These are phyloP conservation scores for Coboldia fuscipes DNA, from an alignment of 1,140 invertebrate species.

Conservation along the genomic window DNA sequence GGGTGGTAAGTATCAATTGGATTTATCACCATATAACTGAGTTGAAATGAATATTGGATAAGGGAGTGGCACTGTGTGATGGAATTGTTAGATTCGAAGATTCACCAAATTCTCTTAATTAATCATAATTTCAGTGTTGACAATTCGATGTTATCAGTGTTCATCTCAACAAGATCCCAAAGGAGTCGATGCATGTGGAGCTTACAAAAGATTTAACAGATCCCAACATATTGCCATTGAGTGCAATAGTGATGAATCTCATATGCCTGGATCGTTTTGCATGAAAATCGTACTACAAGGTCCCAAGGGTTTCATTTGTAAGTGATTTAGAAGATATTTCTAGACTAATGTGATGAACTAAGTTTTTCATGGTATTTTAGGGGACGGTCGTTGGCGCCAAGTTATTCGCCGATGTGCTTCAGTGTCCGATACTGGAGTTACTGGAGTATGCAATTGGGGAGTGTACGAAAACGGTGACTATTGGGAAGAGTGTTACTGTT, in stretches of 20 bases:
- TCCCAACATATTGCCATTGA: slow-evolving; percentile 63
- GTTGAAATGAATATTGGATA: no score
- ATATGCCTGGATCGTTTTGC: slow-evolving; percentile 82
- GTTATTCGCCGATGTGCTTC: slow-evolving; percentile 77
- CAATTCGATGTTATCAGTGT: slow-evolving; percentile 73
- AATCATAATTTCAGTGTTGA: slow-evolving; percentile 33
- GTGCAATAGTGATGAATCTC: slow-evolving; percentile 72
- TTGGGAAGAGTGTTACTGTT: slow-evolving; percentile 90
- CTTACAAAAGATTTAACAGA: slow-evolving; percentile 62
- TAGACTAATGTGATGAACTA: slow-evolving; percentile 1
- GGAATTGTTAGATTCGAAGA: no score
- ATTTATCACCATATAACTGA: no score
- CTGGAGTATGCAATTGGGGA: slow-evolving; percentile 85
- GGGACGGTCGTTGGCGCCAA: slow-evolving; percentile 83
- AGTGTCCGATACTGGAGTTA: slow-evolving; percentile 72
- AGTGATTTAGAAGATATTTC: slow-evolving; percentile 19
- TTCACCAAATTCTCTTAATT: no score
- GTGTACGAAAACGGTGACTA: slow-evolving; percentile 80
- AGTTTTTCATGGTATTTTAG: slow-evolving; percentile 26
- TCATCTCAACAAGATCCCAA: slow-evolving; percentile 54
- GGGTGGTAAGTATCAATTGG: no score
- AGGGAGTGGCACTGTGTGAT: no score
- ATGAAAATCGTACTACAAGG: slow-evolving; percentile 77
- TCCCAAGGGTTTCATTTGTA: slow-evolving; percentile 77
- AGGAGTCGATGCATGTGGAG: slow-evolving; percentile 64